Evolutionary conservation across 2,113 vertebrate species (phyloP), one percentile per base, ranked within the genome.

Genomic region (Bubo bubo): DNA sequence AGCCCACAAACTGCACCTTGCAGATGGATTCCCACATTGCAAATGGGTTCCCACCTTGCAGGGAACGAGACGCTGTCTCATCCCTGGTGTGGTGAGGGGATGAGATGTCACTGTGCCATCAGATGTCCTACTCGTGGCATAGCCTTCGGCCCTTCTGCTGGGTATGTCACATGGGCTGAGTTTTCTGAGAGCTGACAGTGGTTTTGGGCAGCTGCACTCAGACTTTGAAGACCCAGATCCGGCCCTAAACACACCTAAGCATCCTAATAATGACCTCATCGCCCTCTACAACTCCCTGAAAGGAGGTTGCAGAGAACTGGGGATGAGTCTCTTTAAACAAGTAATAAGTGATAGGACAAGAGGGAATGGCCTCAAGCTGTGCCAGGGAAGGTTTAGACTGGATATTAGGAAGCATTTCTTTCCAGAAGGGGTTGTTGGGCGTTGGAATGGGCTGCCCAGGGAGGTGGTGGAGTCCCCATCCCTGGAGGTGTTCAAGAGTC

Each of bases 11-110:
- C 50, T 4, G 19, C 53, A 37, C 52, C 45, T 67, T 45, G 55
- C 9, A 10, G 62, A 27, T 20, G 50, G 5, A 12, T 52, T 74
- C 53, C 28, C 53, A 37, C 52, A 45, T 60, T 39, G 55, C 8
- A 12, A 56, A 27, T 20, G 50, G 5, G 14, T 52, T 74, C 53
- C 28, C 41, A 45, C 60, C 73, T 58, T 7, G 23, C 35, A 62
- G 53, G 52, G 64, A 24, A 43, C 0, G 2, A 19, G 56, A 16
- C 0, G 3, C 21, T 13, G 22, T 9, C 39, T 55, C 22, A 22
- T 15, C 52, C 53, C 73, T 15, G 34, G 14, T 11, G 21, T 8
- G 49, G 45, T 34, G 64, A 82, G 53, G 64, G n/a, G 64, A 13
- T 22, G 49, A 76, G 75, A 53, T 24, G 82, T 53, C 53, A 28